Base-by-base conservation (phyloP, 1,140 invertebrate species). In the Brachionus sp. region DNA sequence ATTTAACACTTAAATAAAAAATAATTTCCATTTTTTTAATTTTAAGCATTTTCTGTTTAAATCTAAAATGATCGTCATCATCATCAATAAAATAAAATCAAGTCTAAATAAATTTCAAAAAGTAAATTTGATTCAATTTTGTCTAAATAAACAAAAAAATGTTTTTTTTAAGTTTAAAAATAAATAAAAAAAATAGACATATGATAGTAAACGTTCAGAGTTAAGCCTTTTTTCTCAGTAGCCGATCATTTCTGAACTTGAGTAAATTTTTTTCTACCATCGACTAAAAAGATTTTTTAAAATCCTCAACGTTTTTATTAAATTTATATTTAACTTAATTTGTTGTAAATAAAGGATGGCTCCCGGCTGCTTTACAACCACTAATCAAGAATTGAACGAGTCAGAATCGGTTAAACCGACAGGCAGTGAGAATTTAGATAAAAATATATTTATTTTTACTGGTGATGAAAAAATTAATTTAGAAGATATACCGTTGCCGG, bases 381-480 rank as follows among this genome's bases (percentile, higher is more conserved):
- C 37, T 19, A 75, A 39, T 33, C 70, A 75, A 75, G 70, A 75
- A 16, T 12, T 70, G 13, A 39, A 37, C 37, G 66, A 70, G 66
- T 70, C 66, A 9, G 66, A 70, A 10, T 19, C 16, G 13, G 29
- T 29, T 25, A 37, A 7, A 37, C 29, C 66, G 35, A 70, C 66
- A 19, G 19, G 37, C 37, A 70, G 66, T 70, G 66, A 70, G 66
- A 70, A 35, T 70, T 70, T 70, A 37, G 66, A 16, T 70, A 70
- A 70, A 70, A 70, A 37, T n/a, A 16, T 70, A 70, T 16, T 23
- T 70, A 70, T 70, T 39, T 70, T 70, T 70, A 70, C 29, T 70
- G 66, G 66, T 70, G 66, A 70, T 70, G 66, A 70, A 70, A 70
- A 19, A 70, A 75, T 75, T 75, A 75, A 75, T 75, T 75, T 75